These are phyloP conservation scores for Malurus melanocephalus DNA, from an alignment of 2,113 vertebrate species.

Conservation along the genomic window DNA sequence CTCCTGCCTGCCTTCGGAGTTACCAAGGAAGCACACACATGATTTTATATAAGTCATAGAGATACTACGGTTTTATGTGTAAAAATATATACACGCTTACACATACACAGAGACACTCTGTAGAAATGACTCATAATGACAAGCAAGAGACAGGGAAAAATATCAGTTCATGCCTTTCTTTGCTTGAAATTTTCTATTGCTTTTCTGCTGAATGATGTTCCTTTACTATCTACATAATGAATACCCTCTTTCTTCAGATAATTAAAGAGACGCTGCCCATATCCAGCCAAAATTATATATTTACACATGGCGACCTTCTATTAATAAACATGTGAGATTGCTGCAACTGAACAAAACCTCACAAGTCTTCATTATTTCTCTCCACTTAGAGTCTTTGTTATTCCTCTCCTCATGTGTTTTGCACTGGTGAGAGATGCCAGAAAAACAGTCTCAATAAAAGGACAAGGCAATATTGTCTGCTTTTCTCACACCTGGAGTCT, in stretches of 20 bases:
- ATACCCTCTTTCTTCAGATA: slow-evolving; percentile 46
- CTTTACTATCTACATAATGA: slow-evolving; percentile 51
- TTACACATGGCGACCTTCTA: slow-evolving; percentile 27
- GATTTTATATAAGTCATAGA: slow-evolving; percentile 14
- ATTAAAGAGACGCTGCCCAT: slow-evolving; percentile 52
- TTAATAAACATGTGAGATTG: slow-evolving; percentile 49
- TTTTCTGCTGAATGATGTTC: slow-evolving; percentile 40
- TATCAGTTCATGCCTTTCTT: neutral
- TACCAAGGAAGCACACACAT: neutral
- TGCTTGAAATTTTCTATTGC: slow-evolving; percentile 18
- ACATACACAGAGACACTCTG: neutral
- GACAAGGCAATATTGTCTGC: neutral
- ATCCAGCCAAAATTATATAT: slow-evolving; percentile 55
- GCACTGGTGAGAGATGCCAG: neutral
- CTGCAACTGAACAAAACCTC: slow-evolving; percentile 38
- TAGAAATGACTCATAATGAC: slow-evolving; percentile 32
- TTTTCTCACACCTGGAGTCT: slow-evolving; percentile 13
- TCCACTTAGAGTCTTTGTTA: slow-evolving; percentile 19
- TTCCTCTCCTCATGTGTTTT: neutral
- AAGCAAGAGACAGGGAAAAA: neutral
- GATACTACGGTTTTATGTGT: neutral
- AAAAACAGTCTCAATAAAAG: neutral
- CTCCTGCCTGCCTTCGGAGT: neutral
- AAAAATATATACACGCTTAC: neutral
- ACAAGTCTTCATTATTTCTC: slow-evolving; percentile 36